These are phyloP conservation scores for Nothoprocta pentlandii DNA, from an alignment of 2,113 vertebrate genomes.

Conservation along the genomic window DNA sequence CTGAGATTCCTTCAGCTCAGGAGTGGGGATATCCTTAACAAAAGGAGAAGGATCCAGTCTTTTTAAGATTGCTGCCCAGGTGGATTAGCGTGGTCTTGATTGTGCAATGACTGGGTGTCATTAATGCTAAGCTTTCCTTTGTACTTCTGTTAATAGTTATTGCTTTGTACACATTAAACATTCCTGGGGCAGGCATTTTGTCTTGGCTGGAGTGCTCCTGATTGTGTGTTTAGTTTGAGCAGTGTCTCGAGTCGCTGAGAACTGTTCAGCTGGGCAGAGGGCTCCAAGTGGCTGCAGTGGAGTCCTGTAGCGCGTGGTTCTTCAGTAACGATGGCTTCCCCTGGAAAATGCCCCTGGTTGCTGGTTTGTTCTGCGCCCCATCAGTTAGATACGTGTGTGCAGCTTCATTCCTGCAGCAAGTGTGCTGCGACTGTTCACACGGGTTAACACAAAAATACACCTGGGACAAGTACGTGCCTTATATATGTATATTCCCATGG, in stretches of 20 bases:
- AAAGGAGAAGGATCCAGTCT: not conserved
- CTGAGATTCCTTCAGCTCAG: not conserved
- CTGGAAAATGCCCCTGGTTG: not conserved
- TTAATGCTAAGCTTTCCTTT: not conserved
- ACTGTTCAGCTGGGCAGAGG: not conserved
- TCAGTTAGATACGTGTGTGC: not conserved
- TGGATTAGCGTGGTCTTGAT: not conserved
- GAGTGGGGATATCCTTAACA: not conserved
- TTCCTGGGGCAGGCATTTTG: not conserved
- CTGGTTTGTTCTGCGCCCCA: accelerated
- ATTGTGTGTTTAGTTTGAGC: not conserved
- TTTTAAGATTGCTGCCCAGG: not conserved
- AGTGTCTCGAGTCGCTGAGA: not conserved
- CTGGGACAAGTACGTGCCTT: not conserved
- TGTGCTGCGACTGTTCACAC: accelerated
- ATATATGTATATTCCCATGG: not conserved
- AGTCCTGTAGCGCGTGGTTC: not conserved
- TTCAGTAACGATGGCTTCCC: not conserved
- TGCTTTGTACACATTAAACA: not conserved
- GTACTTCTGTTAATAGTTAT: not conserved
- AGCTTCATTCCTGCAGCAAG: not conserved
- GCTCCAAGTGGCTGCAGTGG: not conserved
- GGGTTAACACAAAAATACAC: not conserved
- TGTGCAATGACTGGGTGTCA: not conserved
- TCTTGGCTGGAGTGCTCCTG: not conserved